Conservation (phyloP, 92 coral and sea anemone genomes). For the Epizoanthus fatuus region DNA sequence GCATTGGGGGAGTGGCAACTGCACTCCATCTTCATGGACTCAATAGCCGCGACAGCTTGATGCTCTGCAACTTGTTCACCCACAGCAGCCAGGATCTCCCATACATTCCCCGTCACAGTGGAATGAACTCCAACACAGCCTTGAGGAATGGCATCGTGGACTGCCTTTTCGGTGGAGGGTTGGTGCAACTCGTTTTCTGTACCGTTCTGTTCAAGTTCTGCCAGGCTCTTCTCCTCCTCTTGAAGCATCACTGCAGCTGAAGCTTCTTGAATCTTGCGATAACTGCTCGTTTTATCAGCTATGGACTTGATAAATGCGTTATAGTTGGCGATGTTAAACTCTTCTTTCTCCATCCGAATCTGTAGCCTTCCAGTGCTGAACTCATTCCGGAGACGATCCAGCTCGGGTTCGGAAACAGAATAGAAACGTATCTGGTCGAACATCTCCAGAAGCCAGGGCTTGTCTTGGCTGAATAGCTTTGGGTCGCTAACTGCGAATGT, state of each 20-base stretch:
- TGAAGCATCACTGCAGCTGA: conserved; percentile 59
- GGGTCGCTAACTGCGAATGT: conserved; percentile 57
- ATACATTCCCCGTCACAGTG: conserved; percentile 59
- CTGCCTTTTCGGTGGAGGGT: background rate
- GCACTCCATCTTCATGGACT: conserved; percentile 76
- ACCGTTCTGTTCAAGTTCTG: background rate
- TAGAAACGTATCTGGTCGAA: conserved; percentile 75
- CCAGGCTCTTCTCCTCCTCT: conserved; percentile 57
- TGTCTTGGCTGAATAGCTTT: conserved; percentile 61
- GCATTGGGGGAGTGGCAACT: conserved; percentile 47
- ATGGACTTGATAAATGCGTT: conserved; percentile 54
- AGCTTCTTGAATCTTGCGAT: conserved; percentile 47
- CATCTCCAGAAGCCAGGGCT: conserved; percentile 76
- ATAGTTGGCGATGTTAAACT: conserved; percentile 60
- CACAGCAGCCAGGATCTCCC: conserved; percentile 40
- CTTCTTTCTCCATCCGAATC: conserved; percentile 42
- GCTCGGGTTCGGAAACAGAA: conserved; percentile 59
- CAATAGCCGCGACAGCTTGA: conserved; percentile 48
- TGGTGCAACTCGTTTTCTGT: background rate
- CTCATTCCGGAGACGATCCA: conserved; percentile 54
- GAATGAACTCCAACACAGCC: conserved; percentile 51
- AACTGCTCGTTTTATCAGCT: conserved; percentile 10
- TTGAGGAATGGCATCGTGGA: conserved; percentile 5
- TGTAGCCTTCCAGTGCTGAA: conserved; percentile 60
- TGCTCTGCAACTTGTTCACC: conserved; percentile 39